Evolutionary conservation across 2,888 invertebrate genomes (phyloP), one percentile per base, ranked within the genome.

Genomic region (Drosophila macrospina): DNA sequence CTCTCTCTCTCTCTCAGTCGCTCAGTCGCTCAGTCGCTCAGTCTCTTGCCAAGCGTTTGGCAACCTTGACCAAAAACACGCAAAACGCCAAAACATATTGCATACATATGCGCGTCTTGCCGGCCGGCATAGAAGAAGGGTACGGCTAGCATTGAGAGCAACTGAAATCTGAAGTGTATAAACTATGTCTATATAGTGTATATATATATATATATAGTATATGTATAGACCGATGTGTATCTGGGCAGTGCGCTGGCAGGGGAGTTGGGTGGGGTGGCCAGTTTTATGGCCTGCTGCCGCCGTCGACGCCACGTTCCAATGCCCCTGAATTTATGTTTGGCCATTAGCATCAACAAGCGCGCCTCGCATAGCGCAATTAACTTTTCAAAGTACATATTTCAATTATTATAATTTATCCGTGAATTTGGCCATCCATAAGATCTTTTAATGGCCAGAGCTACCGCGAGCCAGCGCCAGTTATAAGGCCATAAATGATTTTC

Each of bases 351-450:
- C 66, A 85, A 85, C 87, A 85, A 80, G 82, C 74, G 71, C 72
- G 56, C 63, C 68, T 74, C 82, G 78, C 62, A 69, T 61, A 62
- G 61, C 71, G 79, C 78, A 81, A 88, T 88, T 86, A 88, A 81
- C 66, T 55, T 78, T 78, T 70, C 73, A 74, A 80, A 88, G 74
- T 81, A 77, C 73, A 75, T 75, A 86, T 78, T 86, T 84, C 78
- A 86, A 86, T 88, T 86, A 86, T 79, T 86, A 78, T 73, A 88
- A 86, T 88, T 86, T 80, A 86, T 86, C 78, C 85, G 69, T 68
- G 75, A 75, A 78, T 86, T 88, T 69, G 62, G 66, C 81, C 59
- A 74, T 69, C 63, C 78, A 78, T 72, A 86, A 75, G 77, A 50
- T 30, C n/a, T 62, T 68, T 76, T 69, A 83, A 76, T 77, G 68